Percentiles rank a stretch among this genome's conserved stretches.
Evolutionary conservation across 1,140 invertebrate species (phyloP).

Genomic region (Pinna nobilis): DNA sequence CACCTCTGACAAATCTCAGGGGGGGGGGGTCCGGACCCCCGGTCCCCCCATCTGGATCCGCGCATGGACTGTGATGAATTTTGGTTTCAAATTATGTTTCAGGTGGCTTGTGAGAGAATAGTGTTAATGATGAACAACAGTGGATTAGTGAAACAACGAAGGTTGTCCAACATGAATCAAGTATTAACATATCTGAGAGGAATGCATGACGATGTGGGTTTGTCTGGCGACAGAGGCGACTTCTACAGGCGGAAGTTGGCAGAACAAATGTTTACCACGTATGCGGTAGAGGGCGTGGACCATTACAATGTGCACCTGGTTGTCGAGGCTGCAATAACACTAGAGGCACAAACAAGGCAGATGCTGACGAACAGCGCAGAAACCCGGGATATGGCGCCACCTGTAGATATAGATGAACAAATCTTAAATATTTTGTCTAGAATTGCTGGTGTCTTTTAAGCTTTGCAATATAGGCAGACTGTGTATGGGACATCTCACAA

Average conservation of each 20-base stretch:
- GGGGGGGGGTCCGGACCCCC: too few species aligned
- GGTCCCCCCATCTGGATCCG: too few species aligned
- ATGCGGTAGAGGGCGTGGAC: conserved; percentile 54
- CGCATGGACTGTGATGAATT: too few species aligned
- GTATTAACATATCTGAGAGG: conserved; percentile 58
- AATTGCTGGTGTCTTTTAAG: conserved; percentile 59
- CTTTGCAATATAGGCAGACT: too few species aligned
- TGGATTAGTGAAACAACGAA: conserved; percentile 52
- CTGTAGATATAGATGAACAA: conserved; percentile 57
- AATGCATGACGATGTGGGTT: conserved; percentile 60
- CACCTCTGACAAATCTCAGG: too few species aligned
- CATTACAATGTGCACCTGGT: conserved; percentile 60
- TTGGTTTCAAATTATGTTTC: too few species aligned
- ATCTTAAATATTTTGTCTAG: conserved; percentile 63
- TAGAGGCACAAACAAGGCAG: conserved; percentile 55
- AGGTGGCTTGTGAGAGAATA: conserved; percentile 61
- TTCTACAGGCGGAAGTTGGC: conserved; percentile 67
- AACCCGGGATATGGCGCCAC: conserved; percentile 45
- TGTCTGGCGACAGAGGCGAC: conserved; percentile 66
- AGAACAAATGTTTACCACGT: conserved; percentile 64
- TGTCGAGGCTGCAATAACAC: conserved; percentile 55
- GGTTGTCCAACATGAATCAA: conserved; percentile 57
- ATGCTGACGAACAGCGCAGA: conserved; percentile 43
- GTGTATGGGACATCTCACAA: too few species aligned
- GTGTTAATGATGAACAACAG: conserved; percentile 70